Evolutionary conservation across 1,140 invertebrate genomes (phyloP), one percentile per base, ranked within the genome.

Genomic region (Scylla paramamosain): DNA sequence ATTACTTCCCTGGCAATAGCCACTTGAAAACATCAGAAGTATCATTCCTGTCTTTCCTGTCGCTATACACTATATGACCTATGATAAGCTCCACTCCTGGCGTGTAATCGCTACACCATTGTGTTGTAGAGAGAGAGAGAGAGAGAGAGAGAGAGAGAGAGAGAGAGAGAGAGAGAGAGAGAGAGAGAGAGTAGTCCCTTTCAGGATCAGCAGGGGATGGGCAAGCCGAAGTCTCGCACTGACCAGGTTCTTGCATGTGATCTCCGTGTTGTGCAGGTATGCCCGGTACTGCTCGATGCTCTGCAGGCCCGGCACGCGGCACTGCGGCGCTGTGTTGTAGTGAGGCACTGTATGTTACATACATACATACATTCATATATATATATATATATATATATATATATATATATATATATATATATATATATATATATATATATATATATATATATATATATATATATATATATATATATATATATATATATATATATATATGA

Each of bases 201-300:
- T 4, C 59, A n/a, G 67, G 20, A 25, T 77, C 67, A 25, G 67
- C 25, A 7, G 25, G n/a, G 20, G 25, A 25, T 77, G 67, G 20
- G 20, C 7, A n/a, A 77, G 67, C 31, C 10, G 86, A 10, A 88
- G 16, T 6, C 86, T 8, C 86, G 1, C 86, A 29, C 31, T 31
- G 14, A 88, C 86, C 29, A 88, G 28, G 31, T 31, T 28, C 10
- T 25, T 32, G 86, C 86, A 88, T 0, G 28, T 14, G 32, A 28
- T 32, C 45, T 88, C 86, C 7, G 86, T 88, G 28, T 88, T 14
- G 31, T 88, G 31, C 20, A 88, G 86, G 86, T 88, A 88, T 32
- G 86, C 86, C 45, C 86, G 31, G 86, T 88, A 88, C 86, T 88
- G 86, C 20, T 88, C 31, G 14, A 88, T 88, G 29, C 86, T 88